These are phyloP conservation scores for Lucifuga dentata DNA, from an alignment of 2,113 vertebrate species.

Conservation along the genomic window DNA sequence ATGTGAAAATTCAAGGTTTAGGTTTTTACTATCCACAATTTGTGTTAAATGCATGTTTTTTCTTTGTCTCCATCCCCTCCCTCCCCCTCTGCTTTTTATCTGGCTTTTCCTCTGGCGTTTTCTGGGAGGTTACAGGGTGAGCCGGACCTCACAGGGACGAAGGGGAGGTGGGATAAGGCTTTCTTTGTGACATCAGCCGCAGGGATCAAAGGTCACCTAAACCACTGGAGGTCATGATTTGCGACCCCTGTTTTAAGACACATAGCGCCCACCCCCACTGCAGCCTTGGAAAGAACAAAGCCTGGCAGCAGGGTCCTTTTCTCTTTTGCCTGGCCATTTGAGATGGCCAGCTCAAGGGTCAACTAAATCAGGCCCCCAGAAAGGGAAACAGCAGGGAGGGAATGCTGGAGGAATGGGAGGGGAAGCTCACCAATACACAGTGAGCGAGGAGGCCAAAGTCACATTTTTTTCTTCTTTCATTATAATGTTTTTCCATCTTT, in stretches of 20 bases:
- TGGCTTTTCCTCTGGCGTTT: constrained; percentile 62
- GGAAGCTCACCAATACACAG: constrained; percentile 7
- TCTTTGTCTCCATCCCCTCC: constrained; percentile 21
- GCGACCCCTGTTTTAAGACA: constrained; percentile 67
- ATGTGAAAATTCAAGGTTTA: background rate
- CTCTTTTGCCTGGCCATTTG: constrained; percentile 45
- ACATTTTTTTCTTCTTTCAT: background rate
- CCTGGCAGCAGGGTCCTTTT: constrained; percentile 59
- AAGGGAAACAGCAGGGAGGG: constrained; percentile 31
- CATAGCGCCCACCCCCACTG: constrained; percentile 45
- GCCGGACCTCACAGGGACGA: constrained; percentile 75
- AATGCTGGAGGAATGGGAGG: constrained; percentile 10
- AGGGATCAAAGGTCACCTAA: constrained; percentile 75
- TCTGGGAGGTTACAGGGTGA: constrained; percentile 65
- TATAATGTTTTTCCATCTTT: background rate
- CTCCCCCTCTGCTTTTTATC: constrained; percentile 50
- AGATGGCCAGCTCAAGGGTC: constrained; percentile 63
- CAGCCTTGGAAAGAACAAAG: constrained; percentile 69
- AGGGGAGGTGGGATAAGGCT: constrained; percentile 73
- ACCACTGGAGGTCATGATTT: constrained; percentile 73
- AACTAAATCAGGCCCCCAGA: constrained; percentile 60
- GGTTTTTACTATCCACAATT: constrained; percentile 38
- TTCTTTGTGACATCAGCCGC: constrained; percentile 70
- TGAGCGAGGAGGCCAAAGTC: constrained; percentile 11
- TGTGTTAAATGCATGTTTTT: constrained; percentile 26